Evolutionary conservation across 1,140 invertebrate genomes (phyloP).

Genomic region (Drosophila kepulauana): DNA sequence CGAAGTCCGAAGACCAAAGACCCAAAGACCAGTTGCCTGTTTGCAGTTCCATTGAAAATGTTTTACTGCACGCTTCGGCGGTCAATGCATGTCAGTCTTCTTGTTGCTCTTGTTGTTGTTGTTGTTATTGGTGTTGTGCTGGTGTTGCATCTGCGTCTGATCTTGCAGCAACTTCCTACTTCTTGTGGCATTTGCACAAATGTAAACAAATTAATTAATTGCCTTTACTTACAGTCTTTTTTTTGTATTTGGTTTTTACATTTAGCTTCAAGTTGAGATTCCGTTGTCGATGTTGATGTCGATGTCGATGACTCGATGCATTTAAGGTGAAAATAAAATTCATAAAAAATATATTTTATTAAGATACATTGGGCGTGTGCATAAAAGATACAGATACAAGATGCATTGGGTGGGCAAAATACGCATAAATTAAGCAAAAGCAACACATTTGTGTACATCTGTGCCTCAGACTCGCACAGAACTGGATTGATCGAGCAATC

Average conservation of each 20-base stretch:
- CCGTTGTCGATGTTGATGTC: constrained; percentile 25
- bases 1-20: constrained; percentile 27
- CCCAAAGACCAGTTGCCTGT: constrained; percentile 54
- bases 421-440: constrained; percentile 18
- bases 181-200: constrained; percentile 74
- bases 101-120: constrained; percentile 31
- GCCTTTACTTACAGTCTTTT: constrained; percentile 72
- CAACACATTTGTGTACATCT: constrained; percentile 2
- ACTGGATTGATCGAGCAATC: constrained; percentile 6
- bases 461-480: background rate
- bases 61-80: constrained; percentile 81
- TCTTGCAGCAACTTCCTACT: constrained; percentile 80
- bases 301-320: constrained; percentile 37
- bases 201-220: constrained; percentile 84
- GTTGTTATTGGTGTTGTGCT: constrained; percentile 35
- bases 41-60: constrained; percentile 81
- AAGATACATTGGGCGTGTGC: constrained; percentile 15
- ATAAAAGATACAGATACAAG: constrained; percentile 22
- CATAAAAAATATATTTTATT: constrained; percentile 41
- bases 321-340: constrained; percentile 40
- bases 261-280: constrained; percentile 37
- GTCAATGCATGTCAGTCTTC: constrained; percentile 74
- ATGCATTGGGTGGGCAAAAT: constrained; percentile 24
- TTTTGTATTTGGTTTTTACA: no score
- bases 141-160: constrained; percentile 79